A percentile compares a stretch with the other conserved stretches of the same genome.
These are phyloP conservation scores for Pangasius mekongensis DNA, from an alignment of 2,797 vertebrate species.

Conservation along the genomic window DNA sequence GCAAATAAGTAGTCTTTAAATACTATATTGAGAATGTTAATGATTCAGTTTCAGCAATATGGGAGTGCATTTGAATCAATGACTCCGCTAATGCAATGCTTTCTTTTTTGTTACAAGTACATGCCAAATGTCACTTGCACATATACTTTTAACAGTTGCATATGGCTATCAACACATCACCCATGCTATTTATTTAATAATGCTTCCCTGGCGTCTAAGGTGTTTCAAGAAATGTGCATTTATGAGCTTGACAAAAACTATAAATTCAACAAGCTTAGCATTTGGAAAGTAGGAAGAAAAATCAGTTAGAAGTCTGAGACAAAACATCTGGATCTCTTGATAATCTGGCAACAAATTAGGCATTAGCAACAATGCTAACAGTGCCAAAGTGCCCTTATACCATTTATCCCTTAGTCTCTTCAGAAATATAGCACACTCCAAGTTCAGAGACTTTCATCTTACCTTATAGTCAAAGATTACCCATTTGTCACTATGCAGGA, in stretches of 20 bases:
- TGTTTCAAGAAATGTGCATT: not conserved
- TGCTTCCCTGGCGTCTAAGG: slow-evolving; percentile 6
- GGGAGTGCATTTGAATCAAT: slow-evolving; percentile 15
- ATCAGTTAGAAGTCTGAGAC: not conserved
- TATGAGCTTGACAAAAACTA: not conserved
- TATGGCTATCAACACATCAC: not conserved
- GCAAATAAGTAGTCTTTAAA: slow-evolving; percentile 51
- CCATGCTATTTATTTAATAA: slow-evolving; percentile 1
- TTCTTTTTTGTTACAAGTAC: slow-evolving; percentile 23
- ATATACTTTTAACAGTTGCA: not conserved
- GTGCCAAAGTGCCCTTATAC: slow-evolving; percentile 22
- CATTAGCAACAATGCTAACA: not conserved
- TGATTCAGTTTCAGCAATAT: slow-evolving; percentile 50
- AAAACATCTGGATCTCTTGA: not conserved
- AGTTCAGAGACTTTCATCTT: not conserved
- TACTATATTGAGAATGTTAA: slow-evolving; percentile 41
- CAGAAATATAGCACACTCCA: not conserved
- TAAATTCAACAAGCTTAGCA: not conserved
- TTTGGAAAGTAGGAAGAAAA: not conserved
- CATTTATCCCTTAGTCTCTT: not conserved
- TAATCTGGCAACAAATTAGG: slow-evolving; percentile 12
- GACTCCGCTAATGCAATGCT: slow-evolving; percentile 33
- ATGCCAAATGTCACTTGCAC: slow-evolving; percentile 28
- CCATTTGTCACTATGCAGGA: not conserved
- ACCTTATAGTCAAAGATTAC: not conserved